Evolutionary conservation across 2,888 invertebrate species (phyloP), one percentile per base, ranked within the genome.

Genomic region (Atethmia centrago): DNA sequence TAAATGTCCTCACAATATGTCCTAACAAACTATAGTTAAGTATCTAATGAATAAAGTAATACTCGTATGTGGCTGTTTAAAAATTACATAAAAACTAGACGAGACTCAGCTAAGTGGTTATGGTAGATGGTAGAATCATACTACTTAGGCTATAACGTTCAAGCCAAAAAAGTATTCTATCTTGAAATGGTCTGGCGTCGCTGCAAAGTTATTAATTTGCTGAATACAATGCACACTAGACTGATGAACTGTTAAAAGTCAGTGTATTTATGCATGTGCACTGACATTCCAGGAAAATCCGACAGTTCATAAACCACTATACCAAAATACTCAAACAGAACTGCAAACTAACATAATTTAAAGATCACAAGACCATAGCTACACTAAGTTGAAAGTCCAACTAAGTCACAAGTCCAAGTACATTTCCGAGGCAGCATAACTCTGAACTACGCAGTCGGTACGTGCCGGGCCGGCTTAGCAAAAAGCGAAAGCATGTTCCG

Each of bases 401-500:
- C 82, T 63, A 74, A 80, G 78, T 73, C 73, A 28, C 25, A 31
- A 64, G 59, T 79, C 74, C 58, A 40, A 71, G 79, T 66, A 81
- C 62, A 79, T 81, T 81, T 65, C 55, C 53, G 58, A 58, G n/a
- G 61, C 65, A 45, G 74, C 69, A 79, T 79, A 79, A 75, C 81
- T 81, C 56, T 53, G 71, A 63, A 70, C 75, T 62, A 53, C 51
- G 68, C 47, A 75, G 75, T 55, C n/a, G 28, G 58, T 55, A 77
- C 81, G 80, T 49, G 68, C 53, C 82, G 82, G 79, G 80, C 80
- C 78, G 86, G 87, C 89, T 90, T 89, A 87, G 89, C 85, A 89
- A 90, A 93, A 91, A 93, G 93, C 89, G 88, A 93, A 93, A 92
- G 84, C 93, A 80, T 93, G 93, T 93, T 87, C 85, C 80, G 72